These are phyloP conservation scores for Pseudomyrmex dendroicus DNA, from an alignment of 1,140 invertebrate species.

Conservation along the genomic window DNA sequence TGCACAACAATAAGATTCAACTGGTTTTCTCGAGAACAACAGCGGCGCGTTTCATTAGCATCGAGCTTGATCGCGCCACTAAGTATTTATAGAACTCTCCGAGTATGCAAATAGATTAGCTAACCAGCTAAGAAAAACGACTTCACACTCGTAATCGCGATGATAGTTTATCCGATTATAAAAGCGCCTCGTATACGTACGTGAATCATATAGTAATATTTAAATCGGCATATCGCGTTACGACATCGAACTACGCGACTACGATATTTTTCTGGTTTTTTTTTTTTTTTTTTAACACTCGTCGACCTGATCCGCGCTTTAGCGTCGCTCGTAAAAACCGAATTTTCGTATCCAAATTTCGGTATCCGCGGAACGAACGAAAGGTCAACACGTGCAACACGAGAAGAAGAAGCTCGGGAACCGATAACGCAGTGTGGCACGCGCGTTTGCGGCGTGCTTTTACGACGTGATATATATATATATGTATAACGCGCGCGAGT, in stretches of 20 bases:
- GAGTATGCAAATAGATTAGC: conserved; percentile 40
- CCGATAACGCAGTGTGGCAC: conserved; percentile 2
- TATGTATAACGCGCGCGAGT: neutral
- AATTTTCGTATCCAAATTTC: neutral
- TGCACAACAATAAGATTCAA: neutral
- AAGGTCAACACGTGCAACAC: conserved; percentile 20
- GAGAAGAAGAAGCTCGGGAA: neutral
- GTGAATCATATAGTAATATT: conserved; percentile 29
- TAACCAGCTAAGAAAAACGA: neutral
- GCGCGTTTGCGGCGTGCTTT: neutral
- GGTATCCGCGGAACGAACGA: neutral
- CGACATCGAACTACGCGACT: too few relatives aligned
- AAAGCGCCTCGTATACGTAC: neutral
- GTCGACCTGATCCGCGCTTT: neutral
- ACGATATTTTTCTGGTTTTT: too few relatives aligned
- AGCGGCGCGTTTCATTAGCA: conserved; percentile 24
- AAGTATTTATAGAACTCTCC: conserved; percentile 37
- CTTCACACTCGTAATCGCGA: neutral
- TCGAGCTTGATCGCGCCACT: neutral
- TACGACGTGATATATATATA: too few relatives aligned
- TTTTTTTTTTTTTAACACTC: neutral
- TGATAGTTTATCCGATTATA: conserved; percentile 11
- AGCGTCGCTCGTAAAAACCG: neutral
- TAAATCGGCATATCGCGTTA: conserved; percentile 8
- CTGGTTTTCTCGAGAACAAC: conserved; percentile 9